Evolutionary conservation across 2,888 invertebrate species (phyloP).

Genomic region (Calameuta idolon): DNA sequence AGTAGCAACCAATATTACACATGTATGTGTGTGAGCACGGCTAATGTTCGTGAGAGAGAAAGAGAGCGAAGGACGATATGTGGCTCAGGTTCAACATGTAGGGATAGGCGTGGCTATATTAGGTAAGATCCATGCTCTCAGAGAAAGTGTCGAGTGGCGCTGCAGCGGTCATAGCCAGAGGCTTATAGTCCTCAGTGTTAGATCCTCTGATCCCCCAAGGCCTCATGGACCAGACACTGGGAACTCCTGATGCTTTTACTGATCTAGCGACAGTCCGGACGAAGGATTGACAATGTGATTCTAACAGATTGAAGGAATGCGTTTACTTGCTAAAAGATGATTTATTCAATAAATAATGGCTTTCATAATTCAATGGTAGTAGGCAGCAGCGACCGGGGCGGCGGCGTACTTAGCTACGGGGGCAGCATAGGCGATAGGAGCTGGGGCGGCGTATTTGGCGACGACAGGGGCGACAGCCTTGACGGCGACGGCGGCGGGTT

Average conservation of each 20-base stretch:
- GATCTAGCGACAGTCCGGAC: neutral
- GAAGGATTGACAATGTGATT: neutral
- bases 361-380: conserved; percentile 69
- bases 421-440: conserved; percentile 27
- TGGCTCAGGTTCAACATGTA: conserved; percentile 2
- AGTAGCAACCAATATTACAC: too few species aligned
- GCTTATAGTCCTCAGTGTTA: too few species aligned
- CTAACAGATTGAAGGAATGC: neutral
- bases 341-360: conserved; percentile 29
- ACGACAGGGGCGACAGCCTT: conserved; percentile 66
- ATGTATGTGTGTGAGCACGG: too few species aligned
- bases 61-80: too few species aligned
- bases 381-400: conserved; percentile 56
- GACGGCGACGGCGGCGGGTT: conserved; percentile 45
- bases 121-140: conserved; percentile 1
- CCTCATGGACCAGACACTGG: too few species aligned
- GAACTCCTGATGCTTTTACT: too few species aligned
- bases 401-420: conserved; percentile 33
- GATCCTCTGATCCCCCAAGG: too few species aligned
- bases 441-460: conserved; percentile 62
- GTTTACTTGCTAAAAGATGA: conserved; percentile 18
- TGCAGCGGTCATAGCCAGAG: too few species aligned
- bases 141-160: neutral
- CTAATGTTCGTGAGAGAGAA: too few species aligned
- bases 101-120: neutral